A percentile compares a stretch with the other conserved stretches of the same genome.
These are phyloP conservation scores for Agelastica alni DNA, from an alignment of 2,888 invertebrate species.

Conservation along the genomic window DNA sequence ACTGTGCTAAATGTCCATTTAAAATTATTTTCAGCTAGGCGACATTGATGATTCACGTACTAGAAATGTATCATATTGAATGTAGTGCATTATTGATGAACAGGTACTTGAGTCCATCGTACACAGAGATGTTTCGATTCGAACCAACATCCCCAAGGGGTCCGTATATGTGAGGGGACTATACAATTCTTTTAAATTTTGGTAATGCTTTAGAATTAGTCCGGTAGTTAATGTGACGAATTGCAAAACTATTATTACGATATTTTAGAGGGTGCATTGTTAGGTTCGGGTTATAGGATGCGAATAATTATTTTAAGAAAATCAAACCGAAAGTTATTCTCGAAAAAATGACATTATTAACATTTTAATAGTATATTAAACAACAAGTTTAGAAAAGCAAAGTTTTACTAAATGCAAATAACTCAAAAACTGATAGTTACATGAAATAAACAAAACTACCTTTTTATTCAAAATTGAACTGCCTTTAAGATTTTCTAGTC, in stretches of 20 bases:
- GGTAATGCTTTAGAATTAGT: constrained; percentile 9
- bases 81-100: constrained; percentile 56
- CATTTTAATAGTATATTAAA: too few species aligned
- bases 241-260: not conserved
- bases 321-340: too few species aligned
- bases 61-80: constrained; percentile 53
- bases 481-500: too few species aligned
- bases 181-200: constrained; percentile 16
- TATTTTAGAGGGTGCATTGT: not conserved
- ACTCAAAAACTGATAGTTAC: too few species aligned
- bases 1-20: constrained; percentile 9
- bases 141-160: constrained; percentile 17
- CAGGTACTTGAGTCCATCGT: constrained; percentile 53
- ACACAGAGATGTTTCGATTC: constrained; percentile 23
- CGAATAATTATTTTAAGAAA: too few species aligned
- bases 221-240: not conserved
- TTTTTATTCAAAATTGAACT: too few species aligned
- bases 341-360: too few species aligned
- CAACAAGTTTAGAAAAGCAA: too few species aligned
- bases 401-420: too few species aligned
- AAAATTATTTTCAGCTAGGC: constrained; percentile 14
- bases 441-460: too few species aligned
- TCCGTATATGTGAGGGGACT: constrained; percentile 22
- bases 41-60: constrained; percentile 47
- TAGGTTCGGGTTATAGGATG: too few species aligned